Evolutionary conservation across 2,113 vertebrate genomes (phyloP).

Genomic region (Anser brachyrhynchus): DNA sequence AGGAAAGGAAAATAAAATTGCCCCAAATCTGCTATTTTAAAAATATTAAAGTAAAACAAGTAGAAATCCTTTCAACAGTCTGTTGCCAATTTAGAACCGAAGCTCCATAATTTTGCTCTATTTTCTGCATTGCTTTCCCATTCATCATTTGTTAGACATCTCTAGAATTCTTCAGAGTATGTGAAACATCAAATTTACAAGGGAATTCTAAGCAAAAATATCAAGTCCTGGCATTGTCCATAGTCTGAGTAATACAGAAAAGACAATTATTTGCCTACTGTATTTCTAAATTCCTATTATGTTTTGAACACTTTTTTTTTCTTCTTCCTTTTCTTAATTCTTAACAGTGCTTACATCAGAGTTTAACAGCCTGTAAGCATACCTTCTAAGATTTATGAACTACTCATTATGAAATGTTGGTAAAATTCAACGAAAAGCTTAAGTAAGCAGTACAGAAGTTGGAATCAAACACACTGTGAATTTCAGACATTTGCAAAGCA

Average conservation of each 20-base stretch:
- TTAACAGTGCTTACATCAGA: not conserved
- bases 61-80: not conserved
- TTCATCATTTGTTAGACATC: not conserved
- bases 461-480: conserved; percentile 16
- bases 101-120: not conserved
- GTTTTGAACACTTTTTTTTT: not conserved
- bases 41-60: not conserved
- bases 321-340: not conserved
- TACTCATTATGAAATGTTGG: not conserved
- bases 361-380: not conserved
- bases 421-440: not conserved
- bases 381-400: not conserved
- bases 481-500: not conserved
- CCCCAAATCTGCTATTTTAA: not conserved
- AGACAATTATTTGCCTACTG: not conserved
- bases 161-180: not conserved
- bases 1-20: not conserved
- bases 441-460: conserved; percentile 17
- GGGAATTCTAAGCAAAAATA: not conserved
- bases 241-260: not conserved
- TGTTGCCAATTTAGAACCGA: not conserved
- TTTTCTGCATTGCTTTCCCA: not conserved
- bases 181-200: not conserved
- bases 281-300: not conserved
- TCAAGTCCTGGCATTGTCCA: not conserved